These are phyloP conservation scores for Prosopocoilus inquinatus DNA, from an alignment of 2,888 invertebrate genomes.

Conservation along the genomic window DNA sequence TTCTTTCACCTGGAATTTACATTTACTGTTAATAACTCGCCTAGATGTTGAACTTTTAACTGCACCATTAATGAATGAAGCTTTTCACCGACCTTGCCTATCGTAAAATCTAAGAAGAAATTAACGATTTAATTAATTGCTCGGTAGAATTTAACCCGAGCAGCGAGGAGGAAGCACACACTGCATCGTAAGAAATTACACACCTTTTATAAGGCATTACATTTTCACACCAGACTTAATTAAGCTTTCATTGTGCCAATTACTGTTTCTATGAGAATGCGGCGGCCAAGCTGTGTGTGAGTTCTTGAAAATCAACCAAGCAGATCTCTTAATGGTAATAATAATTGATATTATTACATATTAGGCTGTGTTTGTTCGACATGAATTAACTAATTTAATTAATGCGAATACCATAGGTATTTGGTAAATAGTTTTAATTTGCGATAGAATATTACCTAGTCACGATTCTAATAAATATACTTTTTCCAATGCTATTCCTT, in stretches of 20 bases:
- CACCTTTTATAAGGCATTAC: slow-evolving; percentile 20
- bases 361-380: too few relatives aligned
- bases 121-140: slow-evolving; percentile 1
- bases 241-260: slow-evolving; percentile 16
- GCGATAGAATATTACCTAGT: too few relatives aligned
- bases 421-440: too few relatives aligned
- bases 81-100: background rate
- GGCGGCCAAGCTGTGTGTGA: slow-evolving; percentile 1
- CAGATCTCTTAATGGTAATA: background rate
- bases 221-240: slow-evolving; percentile 28
- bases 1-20: too few relatives aligned
- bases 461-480: too few relatives aligned
- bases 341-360: background rate
- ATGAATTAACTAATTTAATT: too few relatives aligned
- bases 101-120: background rate
- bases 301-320: slow-evolving; percentile 4
- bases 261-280: slow-evolving; percentile 8
- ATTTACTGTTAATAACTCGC: too few relatives aligned
- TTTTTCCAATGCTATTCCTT: too few relatives aligned
- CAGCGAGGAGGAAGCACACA: background rate
- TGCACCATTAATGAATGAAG: background rate
- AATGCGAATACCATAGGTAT: too few relatives aligned
- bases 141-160: background rate
- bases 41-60: background rate
- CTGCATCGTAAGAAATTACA: slow-evolving; percentile 32